Conservation (phyloP, 2,888 invertebrate species). For the Itoplectis maculator region DNA sequence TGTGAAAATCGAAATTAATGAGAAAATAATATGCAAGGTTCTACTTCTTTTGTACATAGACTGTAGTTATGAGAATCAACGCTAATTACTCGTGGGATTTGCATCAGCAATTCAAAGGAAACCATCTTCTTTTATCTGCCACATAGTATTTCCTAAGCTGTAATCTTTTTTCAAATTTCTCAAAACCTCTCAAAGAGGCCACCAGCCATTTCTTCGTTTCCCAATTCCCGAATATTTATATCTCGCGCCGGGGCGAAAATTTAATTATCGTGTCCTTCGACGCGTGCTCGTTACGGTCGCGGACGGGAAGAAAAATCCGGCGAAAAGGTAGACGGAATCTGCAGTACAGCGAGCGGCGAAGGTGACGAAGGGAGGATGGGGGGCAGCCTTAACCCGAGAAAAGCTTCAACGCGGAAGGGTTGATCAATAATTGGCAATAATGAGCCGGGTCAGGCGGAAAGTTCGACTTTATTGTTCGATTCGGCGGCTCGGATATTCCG, state of each 20-base stretch:
- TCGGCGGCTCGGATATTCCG: not conserved
- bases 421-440: constrained; percentile 39
- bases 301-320: not conserved
- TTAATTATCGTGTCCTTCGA: not conserved
- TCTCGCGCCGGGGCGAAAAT: too few relatives aligned
- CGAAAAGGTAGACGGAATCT: not conserved
- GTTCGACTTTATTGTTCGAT: constrained; percentile 35
- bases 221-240: too few relatives aligned
- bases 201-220: too few relatives aligned
- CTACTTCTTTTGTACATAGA: too few relatives aligned
- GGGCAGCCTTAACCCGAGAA: not conserved
- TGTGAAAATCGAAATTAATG: too few relatives aligned
- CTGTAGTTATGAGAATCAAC: too few relatives aligned
- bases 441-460: constrained; percentile 30
- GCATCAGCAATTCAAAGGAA: too few relatives aligned
- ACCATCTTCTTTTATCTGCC: too few relatives aligned
- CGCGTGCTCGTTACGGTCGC: not conserved
- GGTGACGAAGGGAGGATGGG: not conserved
- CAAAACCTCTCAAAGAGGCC: too few relatives aligned
- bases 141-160: too few relatives aligned
- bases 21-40: too few relatives aligned
- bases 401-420: constrained; percentile 18
- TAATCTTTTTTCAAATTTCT: not conserved
- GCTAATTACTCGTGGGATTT: too few relatives aligned
- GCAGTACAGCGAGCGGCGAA: not conserved